phyloP scores from a whole-genome alignment of 2,888 invertebrate genomes.

The Lumbricus terrestris region DNA sequence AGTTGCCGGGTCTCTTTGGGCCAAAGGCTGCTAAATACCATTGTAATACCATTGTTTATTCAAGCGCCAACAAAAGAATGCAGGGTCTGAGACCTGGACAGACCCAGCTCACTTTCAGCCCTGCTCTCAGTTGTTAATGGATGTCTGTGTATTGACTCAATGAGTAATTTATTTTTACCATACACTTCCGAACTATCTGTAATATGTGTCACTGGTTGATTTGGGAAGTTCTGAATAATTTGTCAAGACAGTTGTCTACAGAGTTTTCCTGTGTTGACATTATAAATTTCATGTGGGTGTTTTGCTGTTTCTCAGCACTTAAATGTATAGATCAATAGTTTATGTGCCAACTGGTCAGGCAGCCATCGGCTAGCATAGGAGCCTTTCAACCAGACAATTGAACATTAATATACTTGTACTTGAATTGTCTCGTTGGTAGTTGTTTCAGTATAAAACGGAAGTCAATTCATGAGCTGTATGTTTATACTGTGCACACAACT shows the following conservation, averaged over 20 bases:
- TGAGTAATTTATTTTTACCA: neutral
- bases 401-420: neutral
- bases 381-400: neutral
- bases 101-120: too few relatives aligned
- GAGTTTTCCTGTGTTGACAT: neutral
- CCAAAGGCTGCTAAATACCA: too few relatives aligned
- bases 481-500: neutral
- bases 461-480: neutral
- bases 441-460: neutral
- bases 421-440: neutral
- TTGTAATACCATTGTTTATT: too few relatives aligned
- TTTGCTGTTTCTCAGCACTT: neutral
- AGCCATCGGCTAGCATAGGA: neutral
- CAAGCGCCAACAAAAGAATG: too few relatives aligned
- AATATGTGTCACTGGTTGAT: neutral
- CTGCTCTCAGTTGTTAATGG: neutral
- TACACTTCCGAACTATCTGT: neutral
- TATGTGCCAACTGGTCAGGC: neutral
- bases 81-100: too few relatives aligned
- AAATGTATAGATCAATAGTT: neutral
- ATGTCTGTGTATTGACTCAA: neutral
- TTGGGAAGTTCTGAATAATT: neutral
- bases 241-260: neutral
- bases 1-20: too few relatives aligned
- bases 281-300: neutral